Evolutionary conservation across 53 echinoderm and acorn worm genomes (phyloP).

Genomic region (Temnopleurus reevesii): DNA sequence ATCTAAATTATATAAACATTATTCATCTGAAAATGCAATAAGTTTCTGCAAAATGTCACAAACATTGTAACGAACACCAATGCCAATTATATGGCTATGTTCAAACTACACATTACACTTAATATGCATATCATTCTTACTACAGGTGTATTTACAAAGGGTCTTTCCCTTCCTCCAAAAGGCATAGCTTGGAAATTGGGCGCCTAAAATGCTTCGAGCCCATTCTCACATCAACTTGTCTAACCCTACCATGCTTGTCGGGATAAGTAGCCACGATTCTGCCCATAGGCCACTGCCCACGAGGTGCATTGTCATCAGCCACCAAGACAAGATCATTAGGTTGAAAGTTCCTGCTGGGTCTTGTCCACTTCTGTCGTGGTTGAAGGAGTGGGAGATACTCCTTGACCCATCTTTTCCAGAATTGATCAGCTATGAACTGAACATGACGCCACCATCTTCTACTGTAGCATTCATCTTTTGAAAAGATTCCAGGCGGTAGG

Average conservation of each 20-base stretch:
- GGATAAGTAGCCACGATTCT: neutral
- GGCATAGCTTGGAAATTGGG: neutral
- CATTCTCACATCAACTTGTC: neutral
- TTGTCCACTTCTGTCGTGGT: conserved; percentile 60
- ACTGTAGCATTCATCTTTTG: conserved; percentile 56
- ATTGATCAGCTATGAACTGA: conserved; percentile 60
- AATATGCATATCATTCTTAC: too few relatives aligned
- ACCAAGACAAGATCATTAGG: conserved; percentile 55
- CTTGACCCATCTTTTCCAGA: conserved; percentile 58
- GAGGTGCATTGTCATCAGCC: neutral
- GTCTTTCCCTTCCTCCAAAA: neutral
- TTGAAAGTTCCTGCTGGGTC: conserved; percentile 48
- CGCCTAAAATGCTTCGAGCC: neutral
- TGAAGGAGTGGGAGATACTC: conserved; percentile 76
- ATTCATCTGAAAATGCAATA: neutral
- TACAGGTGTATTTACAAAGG: too few relatives aligned
- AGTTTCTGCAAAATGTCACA: neutral
- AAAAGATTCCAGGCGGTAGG: conserved; percentile 56
- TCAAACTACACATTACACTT: too few relatives aligned
- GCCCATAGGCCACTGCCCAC: neutral
- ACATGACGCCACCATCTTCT: conserved; percentile 67
- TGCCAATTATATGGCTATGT: too few relatives aligned
- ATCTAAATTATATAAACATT: neutral
- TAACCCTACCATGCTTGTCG: neutral
- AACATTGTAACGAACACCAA: neutral